A percentile compares a stretch with the other conserved stretches of the same genome.
These are phyloP conservation scores for Hyposmocoma kahamanoa DNA, from an alignment of 1,140 invertebrate species.

Conservation along the genomic window DNA sequence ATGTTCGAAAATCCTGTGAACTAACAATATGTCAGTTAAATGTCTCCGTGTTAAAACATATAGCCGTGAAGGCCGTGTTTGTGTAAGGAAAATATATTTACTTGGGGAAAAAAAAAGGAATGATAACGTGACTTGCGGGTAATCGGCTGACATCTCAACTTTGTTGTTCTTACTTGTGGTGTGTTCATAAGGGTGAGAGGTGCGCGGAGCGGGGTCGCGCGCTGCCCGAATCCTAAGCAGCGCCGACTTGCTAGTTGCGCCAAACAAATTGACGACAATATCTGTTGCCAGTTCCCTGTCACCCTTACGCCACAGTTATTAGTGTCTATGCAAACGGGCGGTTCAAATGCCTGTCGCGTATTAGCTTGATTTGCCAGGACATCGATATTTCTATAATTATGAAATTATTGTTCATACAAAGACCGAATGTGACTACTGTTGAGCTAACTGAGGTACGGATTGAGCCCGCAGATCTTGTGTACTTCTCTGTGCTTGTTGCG, in stretches of 20 bases:
- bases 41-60: neutral
- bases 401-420: too few species aligned
- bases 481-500: too few species aligned
- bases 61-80: slow-evolving; percentile 13
- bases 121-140: slow-evolving; percentile 43
- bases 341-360: slow-evolving; percentile 5
- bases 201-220: slow-evolving; percentile 34
- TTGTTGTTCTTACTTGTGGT: slow-evolving; percentile 60
- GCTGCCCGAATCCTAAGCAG: slow-evolving; percentile 55
- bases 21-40: slow-evolving; percentile 12
- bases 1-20: slow-evolving; percentile 13
- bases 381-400: too few species aligned
- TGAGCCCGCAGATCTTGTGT: too few species aligned
- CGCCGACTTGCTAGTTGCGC: slow-evolving; percentile 31
- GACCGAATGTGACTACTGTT: too few species aligned
- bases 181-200: slow-evolving; percentile 64
- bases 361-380: too few species aligned
- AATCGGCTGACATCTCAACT: slow-evolving; percentile 64
- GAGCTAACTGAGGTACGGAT: too few species aligned
- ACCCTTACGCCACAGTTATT: slow-evolving; percentile 42
- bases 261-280: slow-evolving; percentile 67
- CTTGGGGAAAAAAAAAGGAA: slow-evolving; percentile 33
- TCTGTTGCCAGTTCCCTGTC: slow-evolving; percentile 52
- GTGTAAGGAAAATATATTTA: slow-evolving; percentile 34
- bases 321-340: slow-evolving; percentile 21